These are phyloP conservation scores for Glossosoma conforme DNA, from an alignment of 1,140 invertebrate genomes.

Conservation along the genomic window DNA sequence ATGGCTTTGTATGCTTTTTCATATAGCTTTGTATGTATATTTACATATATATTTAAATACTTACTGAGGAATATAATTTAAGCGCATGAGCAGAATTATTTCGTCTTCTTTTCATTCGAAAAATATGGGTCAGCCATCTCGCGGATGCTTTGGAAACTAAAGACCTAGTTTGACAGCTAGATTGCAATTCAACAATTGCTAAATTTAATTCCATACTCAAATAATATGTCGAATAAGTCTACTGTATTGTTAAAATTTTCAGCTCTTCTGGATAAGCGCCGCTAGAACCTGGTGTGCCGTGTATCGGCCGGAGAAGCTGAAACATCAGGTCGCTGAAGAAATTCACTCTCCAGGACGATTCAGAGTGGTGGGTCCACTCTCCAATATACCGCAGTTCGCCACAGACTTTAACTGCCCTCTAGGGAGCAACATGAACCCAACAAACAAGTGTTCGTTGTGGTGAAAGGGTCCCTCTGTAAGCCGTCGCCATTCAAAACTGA, in stretches of 20 bases:
- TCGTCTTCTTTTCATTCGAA: background rate
- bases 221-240: background rate
- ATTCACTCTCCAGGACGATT: constrained; percentile 74
- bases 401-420: constrained; percentile 79
- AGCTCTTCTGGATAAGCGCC: constrained; percentile 63
- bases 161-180: too few species aligned
- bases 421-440: constrained; percentile 81
- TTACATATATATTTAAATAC: too few species aligned
- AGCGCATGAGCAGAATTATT: background rate
- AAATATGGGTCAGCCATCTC: background rate
- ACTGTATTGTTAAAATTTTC: constrained; percentile 4
- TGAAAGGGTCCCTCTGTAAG: constrained; percentile 47
- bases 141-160: background rate
- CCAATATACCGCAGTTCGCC: constrained; percentile 84
- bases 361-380: constrained; percentile 81
- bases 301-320: constrained; percentile 62
- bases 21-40: too few species aligned
- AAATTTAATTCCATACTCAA: background rate
- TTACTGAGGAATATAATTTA: background rate
- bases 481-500: background rate
- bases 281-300: constrained; percentile 58
- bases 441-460: constrained; percentile 82
- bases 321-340: constrained; percentile 67
- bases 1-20: too few species aligned
- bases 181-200: background rate